Base-by-base conservation (phyloP, 2,797 vertebrate species). In the Phrynocephalus forsythii region DNA sequence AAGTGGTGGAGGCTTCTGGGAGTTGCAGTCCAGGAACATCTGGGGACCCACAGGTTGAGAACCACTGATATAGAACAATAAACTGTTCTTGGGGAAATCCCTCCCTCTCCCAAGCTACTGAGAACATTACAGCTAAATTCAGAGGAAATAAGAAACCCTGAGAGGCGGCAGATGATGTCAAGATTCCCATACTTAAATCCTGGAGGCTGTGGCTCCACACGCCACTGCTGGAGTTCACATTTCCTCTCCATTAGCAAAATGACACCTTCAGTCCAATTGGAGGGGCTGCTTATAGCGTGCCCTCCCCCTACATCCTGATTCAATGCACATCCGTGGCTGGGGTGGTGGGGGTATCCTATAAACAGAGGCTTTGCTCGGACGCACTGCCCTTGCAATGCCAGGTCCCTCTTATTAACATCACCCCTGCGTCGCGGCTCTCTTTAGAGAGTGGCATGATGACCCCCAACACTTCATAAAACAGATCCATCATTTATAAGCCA, bases 401-500 rank as follows among this genome's bases (percentile, higher is more conserved):
- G 16, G 30, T 20, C 15, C 48, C 30, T 48, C 24, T 87, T 60
- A 52, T 75, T 82, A 52, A 33, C 48, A 33, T 28, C 20, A 30
- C 56, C 69, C 30, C 44, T 30, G 9, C 63, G 24, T 20, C 68
- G 76, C 15, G 67, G 26, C 38, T 79, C 33, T 66, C 78, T 75
- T 9, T 4, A 84, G 60, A 88, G 6, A 66, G 15, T 1, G 56
- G 66, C 28, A 52, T 22, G 44, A 71, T 50, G 48, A 84, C 33
- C 28, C 66, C 33, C 22, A 50, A 28, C 22, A 20, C 77, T 88
- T 88, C 79, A 88, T 66, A 84, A 73, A 84, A 73, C 56, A 77
- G 28, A 88, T 80, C 72, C 68, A 67, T 87, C 79, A 84, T 88
- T 80, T 80, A 80, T 73, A 73, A 88, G 68, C 50, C 30, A 88